phyloP scores from a whole-genome alignment of 2,113 vertebrate species.

The Pteronura brasiliensis region DNA sequence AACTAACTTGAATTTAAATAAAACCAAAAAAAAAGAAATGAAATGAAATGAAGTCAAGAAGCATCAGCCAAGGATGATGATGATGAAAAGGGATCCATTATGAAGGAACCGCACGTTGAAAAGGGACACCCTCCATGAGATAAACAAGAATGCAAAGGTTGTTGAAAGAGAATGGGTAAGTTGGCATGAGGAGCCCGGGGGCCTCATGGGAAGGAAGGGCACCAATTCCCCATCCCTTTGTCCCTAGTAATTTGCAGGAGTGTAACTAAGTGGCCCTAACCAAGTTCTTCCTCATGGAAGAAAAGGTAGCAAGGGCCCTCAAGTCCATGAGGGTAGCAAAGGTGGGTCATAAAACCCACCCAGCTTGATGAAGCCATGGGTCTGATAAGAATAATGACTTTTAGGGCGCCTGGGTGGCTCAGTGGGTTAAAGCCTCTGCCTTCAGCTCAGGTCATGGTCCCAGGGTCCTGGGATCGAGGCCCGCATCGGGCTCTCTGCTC shows the following conservation, averaged over 20 bases:
- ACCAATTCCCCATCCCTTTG: too few species aligned
- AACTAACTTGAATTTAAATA: neutral
- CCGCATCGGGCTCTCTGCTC: too few species aligned
- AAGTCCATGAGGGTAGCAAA: neutral
- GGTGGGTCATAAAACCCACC: too few species aligned
- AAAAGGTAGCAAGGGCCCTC: neutral
- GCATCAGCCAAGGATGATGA: neutral
- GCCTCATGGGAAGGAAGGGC: neutral
- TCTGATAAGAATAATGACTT: neutral
- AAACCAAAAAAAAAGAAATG: neutral
- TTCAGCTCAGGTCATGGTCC: too few species aligned
- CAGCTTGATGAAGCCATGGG: neutral
- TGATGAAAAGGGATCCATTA: neutral
- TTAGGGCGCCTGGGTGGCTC: too few species aligned
- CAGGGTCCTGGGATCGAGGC: too few species aligned
- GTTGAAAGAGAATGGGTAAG: neutral
- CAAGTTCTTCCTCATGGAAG: neutral
- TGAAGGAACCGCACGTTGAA: neutral
- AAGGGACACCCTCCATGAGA: neutral
- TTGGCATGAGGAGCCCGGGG: rapidly evolving
- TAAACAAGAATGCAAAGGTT: neutral
- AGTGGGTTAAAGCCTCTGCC: too few species aligned
- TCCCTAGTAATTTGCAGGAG: neutral
- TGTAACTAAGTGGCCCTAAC: neutral
- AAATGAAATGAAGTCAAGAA: neutral